Evolutionary conservation across 2,888 invertebrate species (phyloP).

Genomic region (Allygus modestus): DNA sequence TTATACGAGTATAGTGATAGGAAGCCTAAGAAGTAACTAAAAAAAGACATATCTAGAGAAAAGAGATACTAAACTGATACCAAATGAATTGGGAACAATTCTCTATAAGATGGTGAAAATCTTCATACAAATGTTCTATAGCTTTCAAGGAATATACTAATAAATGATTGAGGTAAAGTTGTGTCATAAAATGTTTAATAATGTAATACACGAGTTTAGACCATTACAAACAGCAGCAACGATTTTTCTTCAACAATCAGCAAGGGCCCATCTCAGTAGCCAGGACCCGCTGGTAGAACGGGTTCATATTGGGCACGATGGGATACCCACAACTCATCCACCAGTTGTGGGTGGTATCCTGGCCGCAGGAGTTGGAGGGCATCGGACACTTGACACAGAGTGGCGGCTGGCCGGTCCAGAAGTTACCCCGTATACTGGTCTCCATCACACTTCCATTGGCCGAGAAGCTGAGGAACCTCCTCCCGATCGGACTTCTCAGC

Average conservation of each 20-base stretch:
- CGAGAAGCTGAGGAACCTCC: constrained; percentile 26
- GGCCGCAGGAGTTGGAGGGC: not conserved
- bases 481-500: constrained; percentile 27
- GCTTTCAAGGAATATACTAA: too few relatives aligned
- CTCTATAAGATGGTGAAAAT: too few relatives aligned
- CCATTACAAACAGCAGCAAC: not conserved
- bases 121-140: too few relatives aligned
- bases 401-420: constrained; percentile 31
- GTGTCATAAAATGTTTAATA: not conserved
- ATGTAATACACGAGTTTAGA: not conserved
- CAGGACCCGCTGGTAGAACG: constrained; percentile 28
- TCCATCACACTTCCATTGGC: constrained; percentile 47
- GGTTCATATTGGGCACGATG: constrained; percentile 34
- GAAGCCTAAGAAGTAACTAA: too few relatives aligned
- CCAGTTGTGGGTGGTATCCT: constrained; percentile 22
- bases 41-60: too few relatives aligned
- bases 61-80: too few relatives aligned
- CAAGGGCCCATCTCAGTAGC: constrained; percentile 8
- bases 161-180: too few relatives aligned
- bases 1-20: too few relatives aligned
- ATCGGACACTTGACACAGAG: constrained; percentile 46
- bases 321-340: constrained; percentile 51
- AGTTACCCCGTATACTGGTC: constrained; percentile 40
- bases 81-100: too few relatives aligned
- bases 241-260: not conserved